Evolutionary conservation across 2,113 vertebrate species (phyloP).

Genomic region (Campylomormyrus tamandua): DNA sequence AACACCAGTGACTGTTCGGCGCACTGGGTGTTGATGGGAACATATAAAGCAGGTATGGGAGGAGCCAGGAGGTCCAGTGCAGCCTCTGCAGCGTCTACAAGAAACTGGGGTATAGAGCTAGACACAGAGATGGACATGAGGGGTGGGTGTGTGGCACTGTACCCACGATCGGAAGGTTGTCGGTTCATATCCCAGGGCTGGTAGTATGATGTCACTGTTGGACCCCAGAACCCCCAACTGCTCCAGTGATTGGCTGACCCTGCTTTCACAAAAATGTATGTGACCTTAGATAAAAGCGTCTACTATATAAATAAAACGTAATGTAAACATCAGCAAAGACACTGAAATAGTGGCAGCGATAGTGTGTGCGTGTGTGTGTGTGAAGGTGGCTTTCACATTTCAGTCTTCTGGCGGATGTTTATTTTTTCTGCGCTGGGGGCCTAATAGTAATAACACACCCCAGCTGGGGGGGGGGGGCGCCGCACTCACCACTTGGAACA

Average conservation of each 20-base stretch:
- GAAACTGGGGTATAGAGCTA: neutral
- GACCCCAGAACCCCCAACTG: neutral
- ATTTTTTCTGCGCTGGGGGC: slow-evolving; percentile 7
- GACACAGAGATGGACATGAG: neutral
- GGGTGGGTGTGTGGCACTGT: neutral
- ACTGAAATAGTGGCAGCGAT: neutral
- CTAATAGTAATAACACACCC: slow-evolving; percentile 48
- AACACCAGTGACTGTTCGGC: neutral
- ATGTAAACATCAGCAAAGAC: neutral
- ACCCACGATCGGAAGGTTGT: neutral
- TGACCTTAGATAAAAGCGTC: neutral
- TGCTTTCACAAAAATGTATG: neutral
- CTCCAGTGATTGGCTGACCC: neutral
- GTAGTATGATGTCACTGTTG: neutral
- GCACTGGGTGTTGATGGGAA: neutral
- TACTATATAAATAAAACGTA: neutral
- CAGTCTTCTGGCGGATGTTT: slow-evolving; percentile 27
- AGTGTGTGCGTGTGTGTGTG: slow-evolving; percentile 2
- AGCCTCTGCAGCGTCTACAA: neutral
- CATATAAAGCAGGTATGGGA: neutral
- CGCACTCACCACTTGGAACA: slow-evolving; percentile 86
- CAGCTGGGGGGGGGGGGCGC: slow-evolving; percentile 6
- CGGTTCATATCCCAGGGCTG: neutral
- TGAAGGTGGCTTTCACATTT: slow-evolving; percentile 46
- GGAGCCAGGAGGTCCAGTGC: neutral